Conservation (phyloP, 2,113 vertebrate species). For the Hypocryptadius cinnamomeus region DNA sequence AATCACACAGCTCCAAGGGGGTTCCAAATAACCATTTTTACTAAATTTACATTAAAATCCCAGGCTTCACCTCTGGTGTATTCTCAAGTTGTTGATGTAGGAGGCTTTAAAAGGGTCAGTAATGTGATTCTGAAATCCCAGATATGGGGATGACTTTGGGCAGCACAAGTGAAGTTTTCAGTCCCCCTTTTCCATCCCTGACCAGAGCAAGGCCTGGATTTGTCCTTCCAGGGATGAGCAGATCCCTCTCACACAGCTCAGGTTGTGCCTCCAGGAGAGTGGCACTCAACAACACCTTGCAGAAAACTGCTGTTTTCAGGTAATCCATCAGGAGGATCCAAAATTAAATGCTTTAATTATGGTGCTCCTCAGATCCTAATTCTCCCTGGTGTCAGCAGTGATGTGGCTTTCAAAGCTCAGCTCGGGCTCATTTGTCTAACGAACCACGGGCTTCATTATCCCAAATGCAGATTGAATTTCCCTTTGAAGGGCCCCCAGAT, state of each 20-base stretch:
- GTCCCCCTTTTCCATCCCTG: not conserved
- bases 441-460: slow-evolving; percentile 11
- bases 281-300: not conserved
- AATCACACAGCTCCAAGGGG: not conserved
- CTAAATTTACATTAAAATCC: not conserved
- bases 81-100: not conserved
- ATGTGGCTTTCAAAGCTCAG: not conserved
- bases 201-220: not conserved
- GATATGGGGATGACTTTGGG: not conserved
- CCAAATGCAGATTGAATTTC: slow-evolving; percentile 11
- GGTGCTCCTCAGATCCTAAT: not conserved
- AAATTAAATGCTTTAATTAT: not conserved
- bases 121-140: not conserved
- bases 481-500: not conserved
- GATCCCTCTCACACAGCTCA: fast-evolving
- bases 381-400: not conserved
- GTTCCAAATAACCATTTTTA: not conserved
- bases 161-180: not conserved
- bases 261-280: not conserved
- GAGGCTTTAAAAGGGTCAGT: not conserved
- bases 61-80: not conserved
- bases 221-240: not conserved
- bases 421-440: slow-evolving; percentile 33
- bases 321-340: not conserved
- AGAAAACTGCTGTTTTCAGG: not conserved